phyloP scores from a whole-genome alignment of 2,797 vertebrate species.

The Parotocinclus haroldoi region DNA sequence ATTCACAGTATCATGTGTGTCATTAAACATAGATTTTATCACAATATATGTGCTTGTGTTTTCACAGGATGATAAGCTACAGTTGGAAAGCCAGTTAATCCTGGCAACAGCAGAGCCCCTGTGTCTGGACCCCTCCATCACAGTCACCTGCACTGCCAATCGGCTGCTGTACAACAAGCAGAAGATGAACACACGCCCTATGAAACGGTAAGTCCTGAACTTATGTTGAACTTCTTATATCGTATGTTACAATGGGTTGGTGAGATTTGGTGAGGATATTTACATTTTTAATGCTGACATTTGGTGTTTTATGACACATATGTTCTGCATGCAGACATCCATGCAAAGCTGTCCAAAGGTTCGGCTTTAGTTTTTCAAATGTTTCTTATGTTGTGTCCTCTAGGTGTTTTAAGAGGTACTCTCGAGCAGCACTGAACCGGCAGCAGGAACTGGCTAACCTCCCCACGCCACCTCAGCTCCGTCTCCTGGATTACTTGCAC shows the following conservation, averaged over 20 bases:
- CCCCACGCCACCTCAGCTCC: slow-evolving; percentile 86
- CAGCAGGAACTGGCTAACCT: slow-evolving; percentile 90
- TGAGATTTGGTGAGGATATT: not conserved
- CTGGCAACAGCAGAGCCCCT: slow-evolving; percentile 94
- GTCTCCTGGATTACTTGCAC: slow-evolving; percentile 91
- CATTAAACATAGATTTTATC: too few relatives aligned
- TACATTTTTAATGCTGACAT: too few relatives aligned
- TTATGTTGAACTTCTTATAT: not conserved
- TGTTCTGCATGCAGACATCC: too few relatives aligned
- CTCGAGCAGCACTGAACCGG: slow-evolving; percentile 87
- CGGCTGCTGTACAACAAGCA: slow-evolving; percentile 95
- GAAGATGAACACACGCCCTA: slow-evolving; percentile 95
- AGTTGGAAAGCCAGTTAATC: slow-evolving; percentile 95
- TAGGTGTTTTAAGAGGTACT: slow-evolving; percentile 94
- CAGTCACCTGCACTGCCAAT: slow-evolving; percentile 92
- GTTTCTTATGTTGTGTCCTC: not conserved
- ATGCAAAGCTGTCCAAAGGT: too few relatives aligned
- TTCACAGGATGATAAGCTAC: slow-evolving; percentile 91
- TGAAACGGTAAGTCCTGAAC: slow-evolving; percentile 83
- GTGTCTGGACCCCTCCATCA: slow-evolving; percentile 95
- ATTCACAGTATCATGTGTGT: too few relatives aligned
- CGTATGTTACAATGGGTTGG: not conserved
- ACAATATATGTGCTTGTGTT: not conserved
- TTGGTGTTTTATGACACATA: too few relatives aligned
- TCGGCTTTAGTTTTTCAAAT: too few relatives aligned